Base-by-base conservation (phyloP, 37 sponge, comb jelly and placozoan genomes). In the Theonella swinhoei region DNA sequence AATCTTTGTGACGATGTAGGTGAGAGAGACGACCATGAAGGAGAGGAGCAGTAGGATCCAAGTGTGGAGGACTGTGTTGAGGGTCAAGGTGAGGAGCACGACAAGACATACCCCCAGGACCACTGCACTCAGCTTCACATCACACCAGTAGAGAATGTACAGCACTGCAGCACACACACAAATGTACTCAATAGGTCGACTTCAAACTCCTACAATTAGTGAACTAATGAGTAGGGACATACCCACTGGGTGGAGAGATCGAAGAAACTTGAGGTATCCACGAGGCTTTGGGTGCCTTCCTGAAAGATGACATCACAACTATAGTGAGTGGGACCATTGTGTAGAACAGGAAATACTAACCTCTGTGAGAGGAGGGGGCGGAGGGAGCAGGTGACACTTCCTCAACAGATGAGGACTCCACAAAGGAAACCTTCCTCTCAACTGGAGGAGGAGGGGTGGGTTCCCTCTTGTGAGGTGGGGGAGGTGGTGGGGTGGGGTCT, bases 31-130 rank as follows among this genome's bases (percentile, higher is more conserved):
- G 26, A 89, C 78, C 39, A 89, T 70, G 74, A 83, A 74, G 28
- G 94, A 86, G 42, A 93, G 75, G 39, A 83, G 88, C 22, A 88
- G 64, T 2, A 93, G 80, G 67, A 86, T 78, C 19, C 79, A 0
- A 20, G 91, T 85, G 75, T 89, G 90, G 75, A 93, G 37, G 80
- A 93, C 42, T 7, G 94, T 83, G 76, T 93, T 93, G 62, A 93
- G 67, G 59, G 74, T 86, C 79, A 93, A 87, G 25, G 94, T 93
- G 64, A 89, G 68, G 38, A 93, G 78, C 20, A 86, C 40, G 23
- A 85, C 80, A 65, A 89, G 64, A 29, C 43, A 23, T 3, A 61
- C 87, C 3, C 82, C 87, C 29, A 93, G 60, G 39, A 82, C 62
- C 32, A 84, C 83, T n/a, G 84, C 91, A 43, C 82, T 85, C 60